Evolutionary conservation across 64 coral and sea anemone genomes (phyloP).

Genomic region (Montipora capricornis): DNA sequence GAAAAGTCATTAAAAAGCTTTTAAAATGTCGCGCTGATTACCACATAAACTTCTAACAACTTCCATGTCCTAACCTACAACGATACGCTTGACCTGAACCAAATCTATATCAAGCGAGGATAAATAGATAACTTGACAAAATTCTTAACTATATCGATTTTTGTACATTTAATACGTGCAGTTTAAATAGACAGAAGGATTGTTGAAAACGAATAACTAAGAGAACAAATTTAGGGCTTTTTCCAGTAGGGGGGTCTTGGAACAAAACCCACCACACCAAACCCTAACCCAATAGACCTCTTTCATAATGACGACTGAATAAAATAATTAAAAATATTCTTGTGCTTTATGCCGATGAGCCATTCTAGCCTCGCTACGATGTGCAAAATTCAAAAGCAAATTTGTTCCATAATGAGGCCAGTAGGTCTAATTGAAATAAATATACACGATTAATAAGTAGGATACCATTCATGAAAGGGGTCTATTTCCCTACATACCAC

Average conservation of each 20-base stretch:
- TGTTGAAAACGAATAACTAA: not conserved
- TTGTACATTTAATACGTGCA: not conserved
- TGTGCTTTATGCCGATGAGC: no score
- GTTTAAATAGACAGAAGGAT: slow-evolving; percentile 26
- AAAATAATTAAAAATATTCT: no score
- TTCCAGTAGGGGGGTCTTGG: not conserved
- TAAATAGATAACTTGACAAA: slow-evolving; percentile 13
- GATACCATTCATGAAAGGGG: no score
- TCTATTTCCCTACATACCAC: no score
- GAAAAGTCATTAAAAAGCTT: slow-evolving; percentile 13
- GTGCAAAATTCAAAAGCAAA: no score
- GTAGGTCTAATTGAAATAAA: no score
- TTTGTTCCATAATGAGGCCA: no score
- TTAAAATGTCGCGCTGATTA: not conserved
- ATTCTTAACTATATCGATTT: not conserved
- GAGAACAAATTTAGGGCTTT: not conserved
- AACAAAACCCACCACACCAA: not conserved
- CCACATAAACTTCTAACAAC: not conserved
- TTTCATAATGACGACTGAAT: no score
- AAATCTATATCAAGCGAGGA: slow-evolving; percentile 1
- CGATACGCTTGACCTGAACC: not conserved
- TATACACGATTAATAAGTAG: no score
- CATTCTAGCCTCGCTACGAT: no score
- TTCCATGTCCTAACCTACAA: not conserved
- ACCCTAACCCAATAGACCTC: no score